A percentile compares a stretch with the other conserved stretches of the same genome.
phyloP scores from a whole-genome alignment of 2,797 vertebrate species.

The Crenichthys baileyi region DNA sequence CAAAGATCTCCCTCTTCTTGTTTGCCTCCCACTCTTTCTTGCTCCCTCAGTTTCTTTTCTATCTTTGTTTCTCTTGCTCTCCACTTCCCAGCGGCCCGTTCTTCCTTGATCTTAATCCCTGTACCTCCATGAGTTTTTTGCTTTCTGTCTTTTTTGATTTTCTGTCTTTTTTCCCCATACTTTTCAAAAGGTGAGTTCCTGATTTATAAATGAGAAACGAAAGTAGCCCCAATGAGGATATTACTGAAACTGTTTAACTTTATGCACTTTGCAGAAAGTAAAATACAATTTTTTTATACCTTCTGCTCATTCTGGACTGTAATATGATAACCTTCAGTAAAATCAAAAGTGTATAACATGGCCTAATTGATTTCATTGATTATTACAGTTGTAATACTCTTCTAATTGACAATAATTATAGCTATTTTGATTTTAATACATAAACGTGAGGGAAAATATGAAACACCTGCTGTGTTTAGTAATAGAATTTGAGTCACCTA shows the following conservation, averaged over 20 bases:
- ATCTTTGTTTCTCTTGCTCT: slow-evolving; percentile 65
- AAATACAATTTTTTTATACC: slow-evolving; percentile 47
- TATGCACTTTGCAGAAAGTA: slow-evolving; percentile 58
- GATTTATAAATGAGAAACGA: slow-evolving; percentile 58
- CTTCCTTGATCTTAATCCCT: slow-evolving; percentile 72
- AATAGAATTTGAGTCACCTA: not conserved
- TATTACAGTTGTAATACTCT: no score
- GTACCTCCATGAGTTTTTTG: slow-evolving; percentile 58
- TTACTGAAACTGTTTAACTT: slow-evolving; percentile 73
- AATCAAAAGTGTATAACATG: not conserved
- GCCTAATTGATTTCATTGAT: not conserved
- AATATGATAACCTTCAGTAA: not conserved
- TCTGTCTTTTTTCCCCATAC: slow-evolving; percentile 10
- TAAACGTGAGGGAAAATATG: not conserved
- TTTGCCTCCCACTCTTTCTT: slow-evolving; percentile 73
- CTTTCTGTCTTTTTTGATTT: slow-evolving; percentile 31
- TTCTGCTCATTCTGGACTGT: slow-evolving; percentile 51
- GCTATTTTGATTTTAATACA: not conserved
- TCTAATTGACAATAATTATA: not conserved
- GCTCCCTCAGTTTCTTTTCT: slow-evolving; percentile 56
- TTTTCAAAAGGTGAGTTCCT: slow-evolving; percentile 61
- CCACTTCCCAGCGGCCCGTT: slow-evolving; percentile 70
- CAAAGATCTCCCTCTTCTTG: slow-evolving; percentile 76
- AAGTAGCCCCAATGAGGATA: slow-evolving; percentile 60
- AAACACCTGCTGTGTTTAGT: not conserved